These are phyloP conservation scores for Polyommatus iphigenia DNA, from an alignment of 2,888 invertebrate species.

Conservation along the genomic window DNA sequence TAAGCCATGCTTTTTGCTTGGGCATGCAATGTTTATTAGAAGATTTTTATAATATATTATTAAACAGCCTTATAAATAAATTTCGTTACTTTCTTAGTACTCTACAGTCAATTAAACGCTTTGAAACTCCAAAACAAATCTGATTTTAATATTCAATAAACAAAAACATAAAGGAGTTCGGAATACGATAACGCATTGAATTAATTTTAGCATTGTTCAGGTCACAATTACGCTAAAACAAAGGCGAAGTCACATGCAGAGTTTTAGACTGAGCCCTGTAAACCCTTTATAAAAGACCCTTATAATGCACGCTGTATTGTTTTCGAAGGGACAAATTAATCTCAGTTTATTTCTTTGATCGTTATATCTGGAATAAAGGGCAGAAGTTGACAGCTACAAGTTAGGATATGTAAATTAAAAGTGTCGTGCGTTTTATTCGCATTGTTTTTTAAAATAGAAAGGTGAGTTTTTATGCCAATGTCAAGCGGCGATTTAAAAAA, in stretches of 20 bases:
- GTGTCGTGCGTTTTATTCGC: slow-evolving; percentile 35
- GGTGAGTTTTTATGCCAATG: slow-evolving; percentile 16
- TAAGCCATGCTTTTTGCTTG: background rate
- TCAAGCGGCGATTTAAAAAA: slow-evolving; percentile 5
- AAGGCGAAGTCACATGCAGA: slow-evolving; percentile 77
- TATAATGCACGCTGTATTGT: slow-evolving; percentile 62
- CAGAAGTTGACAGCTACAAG: slow-evolving; percentile 58
- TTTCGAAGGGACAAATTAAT: slow-evolving; percentile 73
- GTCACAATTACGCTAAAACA: slow-evolving; percentile 67
- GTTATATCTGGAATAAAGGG: slow-evolving; percentile 65
- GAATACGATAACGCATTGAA: slow-evolving; percentile 54
- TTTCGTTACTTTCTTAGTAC: background rate
- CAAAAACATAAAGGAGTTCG: slow-evolving; percentile 40
- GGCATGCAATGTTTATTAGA: background rate
- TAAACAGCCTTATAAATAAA: background rate
- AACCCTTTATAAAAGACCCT: slow-evolving; percentile 66
- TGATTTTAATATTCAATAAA: slow-evolving; percentile 33
- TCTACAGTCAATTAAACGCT: background rate
- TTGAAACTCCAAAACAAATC: slow-evolving; percentile 21
- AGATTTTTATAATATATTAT: background rate
- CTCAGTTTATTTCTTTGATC: slow-evolving; percentile 76
- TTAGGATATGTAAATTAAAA: slow-evolving; percentile 63
- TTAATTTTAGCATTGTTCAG: slow-evolving; percentile 69
- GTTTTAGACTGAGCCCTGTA: slow-evolving; percentile 68
- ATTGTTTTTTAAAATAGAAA: slow-evolving; percentile 26